Conservation (phyloP, 2,888 invertebrate species). For the Tenthredo livida region DNA sequence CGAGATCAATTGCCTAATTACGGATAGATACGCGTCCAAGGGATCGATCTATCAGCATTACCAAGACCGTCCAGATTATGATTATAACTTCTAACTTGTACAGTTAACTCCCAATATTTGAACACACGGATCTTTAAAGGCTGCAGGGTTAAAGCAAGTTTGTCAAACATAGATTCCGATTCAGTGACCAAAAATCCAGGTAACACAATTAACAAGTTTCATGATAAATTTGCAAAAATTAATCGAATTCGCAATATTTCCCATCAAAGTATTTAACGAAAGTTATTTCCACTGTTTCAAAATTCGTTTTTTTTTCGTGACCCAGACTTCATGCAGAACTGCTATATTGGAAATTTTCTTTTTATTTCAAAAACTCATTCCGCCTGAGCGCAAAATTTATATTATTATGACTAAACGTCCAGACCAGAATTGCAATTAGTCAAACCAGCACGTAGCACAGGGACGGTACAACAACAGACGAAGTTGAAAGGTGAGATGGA, state of each 20-base stretch:
- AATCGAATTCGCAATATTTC: neutral
- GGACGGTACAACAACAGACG: neutral
- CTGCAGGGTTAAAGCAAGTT: too few relatives aligned
- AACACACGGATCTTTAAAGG: neutral
- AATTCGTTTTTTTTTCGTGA: neutral
- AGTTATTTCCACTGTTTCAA: neutral
- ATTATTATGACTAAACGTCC: conserved; percentile 11
- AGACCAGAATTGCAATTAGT: conserved; percentile 21
- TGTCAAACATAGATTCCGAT: neutral
- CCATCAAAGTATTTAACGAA: neutral
- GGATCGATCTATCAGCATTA: neutral
- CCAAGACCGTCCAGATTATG: neutral
- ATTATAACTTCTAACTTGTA: neutral
- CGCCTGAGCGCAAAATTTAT: neutral
- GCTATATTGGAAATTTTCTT: neutral
- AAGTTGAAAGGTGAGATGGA: conserved; percentile 22
- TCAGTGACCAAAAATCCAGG: neutral
- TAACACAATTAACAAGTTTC: neutral
- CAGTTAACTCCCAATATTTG: neutral
- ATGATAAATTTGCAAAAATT: neutral
- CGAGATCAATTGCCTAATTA: conserved; percentile 36
- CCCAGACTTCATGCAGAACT: neutral
- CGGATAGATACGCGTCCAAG: neutral
- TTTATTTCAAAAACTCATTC: neutral
- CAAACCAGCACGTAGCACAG: neutral